Evolutionary conservation across 2,888 invertebrate genomes (phyloP), one percentile per base, ranked within the genome.

Genomic region (Xestia rhomboidea): DNA sequence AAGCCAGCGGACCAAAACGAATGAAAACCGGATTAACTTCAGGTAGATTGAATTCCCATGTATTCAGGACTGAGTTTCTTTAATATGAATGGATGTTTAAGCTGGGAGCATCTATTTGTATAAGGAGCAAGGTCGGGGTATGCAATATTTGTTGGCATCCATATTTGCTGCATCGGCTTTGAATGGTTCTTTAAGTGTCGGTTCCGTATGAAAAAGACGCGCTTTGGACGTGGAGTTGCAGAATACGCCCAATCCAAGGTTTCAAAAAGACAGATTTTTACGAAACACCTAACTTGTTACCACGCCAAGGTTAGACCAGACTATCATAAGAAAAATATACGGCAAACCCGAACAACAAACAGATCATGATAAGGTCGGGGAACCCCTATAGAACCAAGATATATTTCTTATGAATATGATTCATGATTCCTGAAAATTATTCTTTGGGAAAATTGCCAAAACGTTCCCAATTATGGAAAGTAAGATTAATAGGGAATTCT

Each of bases 391-490:
- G 27, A 30, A 21, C 38, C 2, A 15, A 41, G 44, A 60, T 57
- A 73, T 0, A 74, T 57, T 46, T 51, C 15, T 34, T 13, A 27
- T 5, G 7, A 38, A 76, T 66, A 62, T 54, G 21, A 24, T 41
- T 81, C 27, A 79, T 44, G 41, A 76, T n/a, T 51, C 38, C 30
- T 24, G 1, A 46, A 51, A 24, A 38, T 41, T n/a, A 54, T 6
- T 63, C 38, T 24, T 30, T 82, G 67, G 57, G 77, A 62, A n/a
- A 1, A 46, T 2, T n/a, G 67, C 83, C 79, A 68, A 62, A 77
- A 82, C 30, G 30, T 41, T 68, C 5, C 30, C 62, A 27, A 77
- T 46, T 77, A 63, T 77, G n/a, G 67, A n/a, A 41, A 82, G 38
- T 24, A 30, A 13, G 21, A 51, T 49, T 49, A 24, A 44, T 60